phyloP scores from a whole-genome alignment of 2,888 invertebrate genomes.

The Archips xylosteana region DNA sequence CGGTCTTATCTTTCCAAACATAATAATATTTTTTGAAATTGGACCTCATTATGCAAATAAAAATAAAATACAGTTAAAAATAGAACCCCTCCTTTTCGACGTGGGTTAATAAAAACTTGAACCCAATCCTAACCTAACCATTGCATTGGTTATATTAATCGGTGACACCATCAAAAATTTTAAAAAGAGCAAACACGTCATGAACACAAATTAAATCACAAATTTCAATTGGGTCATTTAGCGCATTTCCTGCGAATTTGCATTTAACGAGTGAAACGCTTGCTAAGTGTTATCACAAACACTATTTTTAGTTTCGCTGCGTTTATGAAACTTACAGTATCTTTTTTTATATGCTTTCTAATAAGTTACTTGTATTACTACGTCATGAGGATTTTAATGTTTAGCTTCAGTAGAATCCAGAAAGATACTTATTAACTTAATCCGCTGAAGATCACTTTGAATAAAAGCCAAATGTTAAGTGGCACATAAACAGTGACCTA shows the following conservation, averaged over 20 bases:
- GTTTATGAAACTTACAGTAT: slow-evolving; percentile 5
- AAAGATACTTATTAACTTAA: no score
- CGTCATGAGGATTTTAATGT: no score
- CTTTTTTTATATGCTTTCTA: slow-evolving; percentile 7
- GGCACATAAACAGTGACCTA: neutral
- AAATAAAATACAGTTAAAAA: no score
- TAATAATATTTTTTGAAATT: no score
- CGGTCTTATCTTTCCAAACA: no score
- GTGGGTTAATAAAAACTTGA: no score
- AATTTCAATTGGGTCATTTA: slow-evolving; percentile 34
- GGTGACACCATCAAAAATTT: neutral
- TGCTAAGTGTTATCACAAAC: slow-evolving; percentile 26
- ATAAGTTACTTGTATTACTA: no score
- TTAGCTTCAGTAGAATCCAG: no score
- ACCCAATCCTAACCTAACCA: no score
- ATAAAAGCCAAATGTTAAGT: neutral
- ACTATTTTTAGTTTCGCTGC: slow-evolving; percentile 13
- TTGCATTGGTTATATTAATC: neutral
- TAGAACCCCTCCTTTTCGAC: no score
- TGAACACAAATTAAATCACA: slow-evolving; percentile 20
- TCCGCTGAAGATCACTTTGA: neutral
- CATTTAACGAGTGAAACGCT: slow-evolving; percentile 29
- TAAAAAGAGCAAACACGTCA: neutral
- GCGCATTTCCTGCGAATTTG: slow-evolving; percentile 28
- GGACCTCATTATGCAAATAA: no score